Conservation (phyloP, 2,888 invertebrate genomes). For the Pyrgus malvae region DNA sequence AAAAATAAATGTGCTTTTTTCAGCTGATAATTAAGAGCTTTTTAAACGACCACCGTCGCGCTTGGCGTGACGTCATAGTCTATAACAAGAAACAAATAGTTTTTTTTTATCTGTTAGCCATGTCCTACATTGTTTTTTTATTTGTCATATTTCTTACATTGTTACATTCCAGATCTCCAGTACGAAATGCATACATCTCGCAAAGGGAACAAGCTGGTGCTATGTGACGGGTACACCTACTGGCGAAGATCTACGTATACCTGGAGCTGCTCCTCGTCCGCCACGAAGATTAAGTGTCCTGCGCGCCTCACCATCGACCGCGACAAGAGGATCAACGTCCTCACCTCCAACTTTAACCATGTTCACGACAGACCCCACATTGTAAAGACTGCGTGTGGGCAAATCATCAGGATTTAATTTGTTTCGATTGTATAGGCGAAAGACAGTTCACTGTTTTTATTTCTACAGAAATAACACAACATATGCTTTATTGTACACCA, state of each 20-base stretch:
- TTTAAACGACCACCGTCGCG: no score
- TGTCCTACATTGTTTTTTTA: not conserved
- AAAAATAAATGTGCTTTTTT: no score
- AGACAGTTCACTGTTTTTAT: no score
- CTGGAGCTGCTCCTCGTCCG: slow-evolving; percentile 28
- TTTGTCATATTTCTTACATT: not conserved
- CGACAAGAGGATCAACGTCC: not conserved
- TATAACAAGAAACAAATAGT: no score
- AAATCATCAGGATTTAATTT: slow-evolving; percentile 5
- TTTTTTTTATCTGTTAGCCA: no score
- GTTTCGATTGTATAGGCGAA: slow-evolving; percentile 4
- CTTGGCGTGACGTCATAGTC: no score
- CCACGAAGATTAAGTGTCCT: slow-evolving; percentile 8
- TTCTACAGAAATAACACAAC: no score
- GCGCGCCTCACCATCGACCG: slow-evolving; percentile 19
- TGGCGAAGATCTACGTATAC: slow-evolving; percentile 17
- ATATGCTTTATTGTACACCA: no score
- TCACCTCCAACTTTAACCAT: not conserved
- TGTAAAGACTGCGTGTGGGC: slow-evolving; percentile 9
- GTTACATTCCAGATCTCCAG: slow-evolving; percentile 8
- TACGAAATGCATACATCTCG: slow-evolving; percentile 19
- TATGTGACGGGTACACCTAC: slow-evolving; percentile 30
- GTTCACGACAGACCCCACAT: slow-evolving; percentile 5
- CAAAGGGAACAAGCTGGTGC: slow-evolving; percentile 25
- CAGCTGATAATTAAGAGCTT: no score